Base-by-base conservation (phyloP, 2,888 invertebrate genomes). In the Synanthedon vespiformis region DNA sequence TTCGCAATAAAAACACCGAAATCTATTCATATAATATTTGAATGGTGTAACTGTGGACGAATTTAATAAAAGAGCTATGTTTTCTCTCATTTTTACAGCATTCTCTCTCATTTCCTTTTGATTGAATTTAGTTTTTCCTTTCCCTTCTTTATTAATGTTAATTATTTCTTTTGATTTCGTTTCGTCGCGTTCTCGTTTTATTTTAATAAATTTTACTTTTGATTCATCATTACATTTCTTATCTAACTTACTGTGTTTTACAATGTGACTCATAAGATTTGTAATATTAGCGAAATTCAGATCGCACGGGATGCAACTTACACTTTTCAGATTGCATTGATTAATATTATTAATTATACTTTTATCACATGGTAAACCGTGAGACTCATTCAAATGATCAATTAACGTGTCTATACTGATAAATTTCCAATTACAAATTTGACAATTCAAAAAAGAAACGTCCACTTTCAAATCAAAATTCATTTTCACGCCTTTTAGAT, bases 31-130 rank as follows among this genome's bases (percentile, higher is more conserved):
- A 44, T 56, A 57, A 40, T 53, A 58, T 49, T 57, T 59, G 47
- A 60, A 60, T 13, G 60, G 60, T 8, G 54, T 54, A 3, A 56
- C 57, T 6, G 58, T 58, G 12, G 58, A 57, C 51, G 50, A 55
- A 41, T 57, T 58, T 12, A 60, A 40, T 16, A 60, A 48, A 16
- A 53, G 48, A 5, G 52, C 52, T n/a, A 60, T 55, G 40, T 57
- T 58, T 8, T 56, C 53, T 11, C 59, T 53, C 12, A 48, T 16
- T 12, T 14, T 44, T 14, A 44, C 2, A 1, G 44, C 44, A 14
- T 44, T 44, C 11, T 44, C 13, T 14, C 44, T 44, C 8, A 69
- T 72, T 54, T 70, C 64, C 5, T 63, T 56, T 22, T 58, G 58
- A 4, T 22, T 18, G 18, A 61, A 63, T 18, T 63, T 57, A 3